A percentile compares a stretch with the other conserved stretches of the same genome.
Evolutionary conservation across 2,888 invertebrate species (phyloP).

Genomic region (Orthonychiurus folsomi): DNA sequence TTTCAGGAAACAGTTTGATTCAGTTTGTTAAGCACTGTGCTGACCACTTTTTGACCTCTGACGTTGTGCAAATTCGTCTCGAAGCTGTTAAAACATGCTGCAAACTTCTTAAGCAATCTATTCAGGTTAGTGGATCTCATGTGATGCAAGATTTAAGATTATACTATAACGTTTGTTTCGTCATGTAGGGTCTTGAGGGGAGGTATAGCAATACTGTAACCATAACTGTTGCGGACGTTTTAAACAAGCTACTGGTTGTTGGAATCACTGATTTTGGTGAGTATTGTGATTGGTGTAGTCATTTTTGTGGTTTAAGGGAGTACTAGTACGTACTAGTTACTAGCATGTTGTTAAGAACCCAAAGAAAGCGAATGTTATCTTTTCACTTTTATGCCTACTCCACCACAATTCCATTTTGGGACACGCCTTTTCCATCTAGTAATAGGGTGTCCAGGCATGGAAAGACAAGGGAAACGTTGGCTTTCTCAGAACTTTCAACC

Average conservation of each 20-base stretch:
- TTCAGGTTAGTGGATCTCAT: slow-evolving; percentile 50
- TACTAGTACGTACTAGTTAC: not conserved
- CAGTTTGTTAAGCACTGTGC: slow-evolving; percentile 89
- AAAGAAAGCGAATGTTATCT: slow-evolving; percentile 3
- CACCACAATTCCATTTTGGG: too few relatives aligned
- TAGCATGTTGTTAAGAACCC: too few relatives aligned
- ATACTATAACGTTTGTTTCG: slow-evolving; percentile 2
- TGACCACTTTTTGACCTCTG: slow-evolving; percentile 80
- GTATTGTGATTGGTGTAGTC: too few relatives aligned
- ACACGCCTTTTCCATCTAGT: too few relatives aligned
- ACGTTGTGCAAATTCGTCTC: slow-evolving; percentile 79
- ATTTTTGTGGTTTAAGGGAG: not conserved
- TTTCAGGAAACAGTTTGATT: slow-evolving; percentile 76
- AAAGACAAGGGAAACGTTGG: too few relatives aligned
- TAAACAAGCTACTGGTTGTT: slow-evolving; percentile 80
- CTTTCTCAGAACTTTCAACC: too few relatives aligned
- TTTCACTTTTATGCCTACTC: too few relatives aligned
- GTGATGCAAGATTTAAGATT: slow-evolving; percentile 50
- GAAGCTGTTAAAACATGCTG: slow-evolving; percentile 94
- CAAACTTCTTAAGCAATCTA: slow-evolving; percentile 72
- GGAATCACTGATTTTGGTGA: slow-evolving; percentile 81
- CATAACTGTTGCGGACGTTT: slow-evolving; percentile 78
- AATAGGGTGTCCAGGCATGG: too few relatives aligned
- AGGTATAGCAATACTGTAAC: slow-evolving; percentile 61
- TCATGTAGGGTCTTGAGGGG: slow-evolving; percentile 41